A percentile compares a stretch with the other conserved stretches of the same genome.
Conservation (phyloP, 2,113 vertebrate species). For the Micromys minutus region DNA sequence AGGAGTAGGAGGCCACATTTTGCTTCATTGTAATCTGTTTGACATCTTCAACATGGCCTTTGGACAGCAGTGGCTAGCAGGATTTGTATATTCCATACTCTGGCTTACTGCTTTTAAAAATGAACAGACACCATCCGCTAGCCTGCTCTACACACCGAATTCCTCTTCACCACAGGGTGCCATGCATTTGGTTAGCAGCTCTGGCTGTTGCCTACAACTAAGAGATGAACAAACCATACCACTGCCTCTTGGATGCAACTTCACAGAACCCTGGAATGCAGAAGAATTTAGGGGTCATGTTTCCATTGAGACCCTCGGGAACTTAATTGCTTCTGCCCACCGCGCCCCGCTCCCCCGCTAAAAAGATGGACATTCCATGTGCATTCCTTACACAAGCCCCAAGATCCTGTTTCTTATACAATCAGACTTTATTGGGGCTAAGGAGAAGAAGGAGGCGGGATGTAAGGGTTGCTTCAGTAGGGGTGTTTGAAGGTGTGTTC, state of each 20-base stretch:
- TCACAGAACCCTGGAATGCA: conserved; percentile 52
- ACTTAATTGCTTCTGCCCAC: conserved; percentile 34
- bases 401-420: not conserved
- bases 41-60: not conserved
- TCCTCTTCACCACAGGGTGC: conserved; percentile 6
- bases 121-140: not conserved
- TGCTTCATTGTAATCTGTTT: conserved; percentile 12
- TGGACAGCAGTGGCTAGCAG: conserved; percentile 6
- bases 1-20: not conserved
- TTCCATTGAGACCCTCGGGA: conserved; percentile 18
- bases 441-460: not conserved
- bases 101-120: not conserved
- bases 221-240: conserved; percentile 53
- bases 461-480: conserved; percentile 81
- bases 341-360: conserved; percentile 39
- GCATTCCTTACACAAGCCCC: not conserved
- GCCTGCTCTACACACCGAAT: not conserved
- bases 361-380: not conserved
- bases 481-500: conserved; percentile 85
- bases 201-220: not conserved
- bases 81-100: not conserved
- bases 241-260: conserved; percentile 55
- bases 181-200: conserved; percentile 61
- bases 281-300: conserved; percentile 47
- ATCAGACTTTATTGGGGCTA: conserved; percentile 66